Conservation (phyloP, 2,888 invertebrate species). For the Sesamia inferens region DNA sequence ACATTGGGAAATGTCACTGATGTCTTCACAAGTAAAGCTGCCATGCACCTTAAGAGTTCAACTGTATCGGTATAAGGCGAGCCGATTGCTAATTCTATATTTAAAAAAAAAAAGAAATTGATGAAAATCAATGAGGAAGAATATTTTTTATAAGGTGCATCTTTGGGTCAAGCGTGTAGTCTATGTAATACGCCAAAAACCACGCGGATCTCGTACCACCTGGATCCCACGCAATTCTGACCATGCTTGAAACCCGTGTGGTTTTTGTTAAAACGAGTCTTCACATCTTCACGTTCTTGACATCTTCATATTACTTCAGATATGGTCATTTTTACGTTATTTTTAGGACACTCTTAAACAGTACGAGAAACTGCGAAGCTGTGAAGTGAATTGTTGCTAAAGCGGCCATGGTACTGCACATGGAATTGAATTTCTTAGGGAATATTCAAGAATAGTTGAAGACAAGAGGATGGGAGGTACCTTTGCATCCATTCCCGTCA, state of each 20-base stretch:
- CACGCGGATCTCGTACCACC: not conserved
- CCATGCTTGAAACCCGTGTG: too few species aligned
- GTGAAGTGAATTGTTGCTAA: too few species aligned
- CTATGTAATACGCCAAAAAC: not conserved
- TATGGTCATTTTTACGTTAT: too few species aligned
- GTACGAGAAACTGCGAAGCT: too few species aligned
- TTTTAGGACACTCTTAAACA: not conserved
- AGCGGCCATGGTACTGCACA: too few species aligned
- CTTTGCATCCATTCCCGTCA: slow-evolving; percentile 48
- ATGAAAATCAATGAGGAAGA: not conserved
- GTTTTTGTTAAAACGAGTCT: not conserved
- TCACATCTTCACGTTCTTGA: not conserved
- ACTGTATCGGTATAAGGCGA: slow-evolving; percentile 73
- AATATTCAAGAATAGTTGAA: not conserved
- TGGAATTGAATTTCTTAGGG: not conserved
- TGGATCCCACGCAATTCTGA: too few species aligned
- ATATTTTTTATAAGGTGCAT: not conserved
- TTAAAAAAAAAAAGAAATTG: slow-evolving; percentile 2
- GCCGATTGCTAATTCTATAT: slow-evolving; percentile 79
- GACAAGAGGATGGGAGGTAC: not conserved
- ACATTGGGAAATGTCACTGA: slow-evolving; percentile 59
- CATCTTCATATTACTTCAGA: too few species aligned
- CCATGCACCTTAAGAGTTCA: slow-evolving; percentile 70
- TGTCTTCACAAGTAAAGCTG: slow-evolving; percentile 68
- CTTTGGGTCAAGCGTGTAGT: not conserved